Percentiles rank a stretch among this genome's conserved stretches.
These are phyloP conservation scores for Dipodomys stephensi DNA, from an alignment of 2,113 vertebrate species.

Conservation along the genomic window DNA sequence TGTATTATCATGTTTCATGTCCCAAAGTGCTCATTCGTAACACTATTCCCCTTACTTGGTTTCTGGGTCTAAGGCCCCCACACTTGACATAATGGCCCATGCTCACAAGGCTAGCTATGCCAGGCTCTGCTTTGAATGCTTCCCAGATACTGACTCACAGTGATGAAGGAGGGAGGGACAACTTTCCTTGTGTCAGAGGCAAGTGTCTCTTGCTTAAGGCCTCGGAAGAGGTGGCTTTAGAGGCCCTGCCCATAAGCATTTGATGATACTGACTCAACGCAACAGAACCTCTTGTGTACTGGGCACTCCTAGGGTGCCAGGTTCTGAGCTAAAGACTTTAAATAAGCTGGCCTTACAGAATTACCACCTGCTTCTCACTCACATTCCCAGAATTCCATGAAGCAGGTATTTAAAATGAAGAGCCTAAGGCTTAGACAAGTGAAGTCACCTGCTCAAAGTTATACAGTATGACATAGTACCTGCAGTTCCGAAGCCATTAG, in stretches of 20 bases:
- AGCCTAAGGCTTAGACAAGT: not conserved
- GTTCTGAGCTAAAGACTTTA: not conserved
- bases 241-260: not conserved
- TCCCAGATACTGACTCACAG: not conserved
- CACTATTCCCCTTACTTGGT: not conserved
- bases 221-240: not conserved
- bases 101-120: not conserved
- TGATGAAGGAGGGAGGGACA: not conserved
- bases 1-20: not conserved
- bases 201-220: not conserved
- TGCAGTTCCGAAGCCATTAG: not conserved
- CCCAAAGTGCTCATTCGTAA: not conserved
- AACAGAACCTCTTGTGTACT: not conserved
- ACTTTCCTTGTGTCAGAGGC: not conserved
- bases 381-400: not conserved
- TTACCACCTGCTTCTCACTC: not conserved
- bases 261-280: not conserved
- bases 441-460: not conserved
- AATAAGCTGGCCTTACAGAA: constrained; percentile 20
- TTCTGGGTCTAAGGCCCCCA: not conserved
- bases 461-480: not conserved
- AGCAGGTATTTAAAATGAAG: not conserved
- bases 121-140: not conserved
- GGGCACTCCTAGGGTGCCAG: not conserved
- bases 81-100: not conserved